phyloP scores from a whole-genome alignment of 1,140 invertebrate species.

The Lordiphosa collinella region DNA sequence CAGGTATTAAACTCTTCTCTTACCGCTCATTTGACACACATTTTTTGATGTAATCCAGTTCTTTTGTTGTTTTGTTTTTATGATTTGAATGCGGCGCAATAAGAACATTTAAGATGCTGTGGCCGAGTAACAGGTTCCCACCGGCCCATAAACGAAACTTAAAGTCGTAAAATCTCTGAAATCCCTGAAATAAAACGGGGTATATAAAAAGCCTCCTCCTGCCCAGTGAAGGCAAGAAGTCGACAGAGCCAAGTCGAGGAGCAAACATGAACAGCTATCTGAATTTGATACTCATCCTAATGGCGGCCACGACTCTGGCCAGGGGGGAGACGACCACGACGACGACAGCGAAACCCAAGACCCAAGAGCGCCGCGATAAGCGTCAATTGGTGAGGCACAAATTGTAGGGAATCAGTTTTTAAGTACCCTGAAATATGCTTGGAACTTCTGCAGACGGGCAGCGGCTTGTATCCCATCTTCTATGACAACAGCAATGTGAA shows the following conservation, averaged over 20 bases:
- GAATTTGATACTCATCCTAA: constrained; percentile 26
- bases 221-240: constrained; percentile 2
- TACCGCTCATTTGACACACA: constrained; percentile 31
- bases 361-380: constrained; percentile 32
- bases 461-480: constrained; percentile 40
- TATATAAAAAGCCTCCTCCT: constrained; percentile 23
- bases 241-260: constrained; percentile 9
- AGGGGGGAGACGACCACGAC: constrained; percentile 4
- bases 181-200: background rate
- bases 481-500: constrained; percentile 40
- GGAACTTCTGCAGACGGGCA: constrained; percentile 5
- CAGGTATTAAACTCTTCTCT: too few relatives aligned
- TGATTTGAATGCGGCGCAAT: background rate
- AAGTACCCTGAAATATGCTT: background rate
- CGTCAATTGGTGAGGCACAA: constrained; percentile 47
- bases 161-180: constrained; percentile 3
- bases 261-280: constrained; percentile 35
- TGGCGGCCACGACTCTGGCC: constrained; percentile 10
- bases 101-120: constrained; percentile 2
- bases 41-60: background rate
- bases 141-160: background rate
- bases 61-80: constrained; percentile 3
- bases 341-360: background rate
- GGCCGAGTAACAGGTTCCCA: constrained; percentile 8
- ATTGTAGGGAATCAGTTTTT: background rate